These are phyloP conservation scores for Symphodus melops DNA, from an alignment of 2,113 vertebrate genomes.

Conservation along the genomic window DNA sequence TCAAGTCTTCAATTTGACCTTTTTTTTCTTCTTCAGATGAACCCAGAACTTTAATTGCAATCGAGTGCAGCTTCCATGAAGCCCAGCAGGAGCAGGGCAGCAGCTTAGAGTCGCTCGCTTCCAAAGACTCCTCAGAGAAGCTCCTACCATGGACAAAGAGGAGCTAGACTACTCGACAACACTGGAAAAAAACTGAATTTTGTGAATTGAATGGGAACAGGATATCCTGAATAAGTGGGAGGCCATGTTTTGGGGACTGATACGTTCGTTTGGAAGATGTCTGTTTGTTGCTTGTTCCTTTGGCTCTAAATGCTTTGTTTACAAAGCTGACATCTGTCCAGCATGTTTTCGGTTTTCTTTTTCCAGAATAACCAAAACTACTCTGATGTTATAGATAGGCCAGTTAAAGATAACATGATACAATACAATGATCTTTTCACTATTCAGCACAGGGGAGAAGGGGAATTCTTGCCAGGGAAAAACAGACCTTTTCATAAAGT, in stretches of 20 bases:
- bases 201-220: not conserved
- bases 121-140: slow-evolving; percentile 57
- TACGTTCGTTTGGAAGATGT: not conserved
- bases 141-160: slow-evolving; percentile 57
- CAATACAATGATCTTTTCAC: not conserved
- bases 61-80: slow-evolving; percentile 89
- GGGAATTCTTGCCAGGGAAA: slow-evolving; percentile 50
- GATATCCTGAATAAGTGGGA: not conserved
- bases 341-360: not conserved
- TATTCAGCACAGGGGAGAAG: not conserved
- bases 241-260: not conserved
- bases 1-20: not conserved
- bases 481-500: slow-evolving; percentile 6
- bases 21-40: slow-evolving; percentile 46
- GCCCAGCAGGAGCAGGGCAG: slow-evolving; percentile 90
- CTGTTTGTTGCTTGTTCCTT: not conserved
- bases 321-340: not conserved
- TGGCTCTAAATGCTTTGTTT: not conserved
- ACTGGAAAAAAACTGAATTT: not conserved
- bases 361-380: not conserved
- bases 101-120: slow-evolving; percentile 74
- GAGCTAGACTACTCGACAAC: not conserved
- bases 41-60: slow-evolving; percentile 57
- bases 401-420: not conserved
- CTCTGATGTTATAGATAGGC: not conserved